Conservation (phyloP, 2,888 invertebrate species). For the Pachliopta kotzebuea region DNA sequence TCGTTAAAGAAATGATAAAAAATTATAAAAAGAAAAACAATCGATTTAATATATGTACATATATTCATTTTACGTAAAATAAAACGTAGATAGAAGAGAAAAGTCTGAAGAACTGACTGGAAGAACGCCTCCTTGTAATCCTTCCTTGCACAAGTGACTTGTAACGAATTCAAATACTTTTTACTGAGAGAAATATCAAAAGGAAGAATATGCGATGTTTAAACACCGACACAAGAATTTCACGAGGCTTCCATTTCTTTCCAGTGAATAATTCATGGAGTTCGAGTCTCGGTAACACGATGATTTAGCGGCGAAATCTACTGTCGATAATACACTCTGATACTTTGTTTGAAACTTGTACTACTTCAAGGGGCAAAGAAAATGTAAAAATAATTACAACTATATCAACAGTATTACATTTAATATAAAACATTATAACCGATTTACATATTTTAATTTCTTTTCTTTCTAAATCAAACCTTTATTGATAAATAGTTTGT, state of each 20-base stretch:
- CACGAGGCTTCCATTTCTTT: slow-evolving; percentile 2
- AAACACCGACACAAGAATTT: slow-evolving; percentile 1
- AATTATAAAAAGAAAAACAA: not conserved
- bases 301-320: not conserved
- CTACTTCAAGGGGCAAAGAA: not conserved
- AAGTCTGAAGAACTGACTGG: not conserved
- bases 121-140: not conserved
- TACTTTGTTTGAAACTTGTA: not conserved
- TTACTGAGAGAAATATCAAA: not conserved
- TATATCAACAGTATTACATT: no score
- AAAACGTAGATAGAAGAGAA: not conserved
- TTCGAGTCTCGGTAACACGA: not conserved
- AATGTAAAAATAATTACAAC: not conserved
- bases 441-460: no score
- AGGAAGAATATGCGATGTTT: slow-evolving; percentile 3
- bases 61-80: not conserved
- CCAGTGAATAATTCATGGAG: slow-evolving; percentile 2
- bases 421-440: no score
- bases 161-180: not conserved
- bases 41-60: not conserved
- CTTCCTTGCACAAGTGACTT: not conserved
- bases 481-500: no score
- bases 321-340: not conserved
- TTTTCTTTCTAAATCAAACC: no score
- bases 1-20: no score